Conservation (phyloP, 2,797 vertebrate genomes). For the Gallinago nigripennis region DNA sequence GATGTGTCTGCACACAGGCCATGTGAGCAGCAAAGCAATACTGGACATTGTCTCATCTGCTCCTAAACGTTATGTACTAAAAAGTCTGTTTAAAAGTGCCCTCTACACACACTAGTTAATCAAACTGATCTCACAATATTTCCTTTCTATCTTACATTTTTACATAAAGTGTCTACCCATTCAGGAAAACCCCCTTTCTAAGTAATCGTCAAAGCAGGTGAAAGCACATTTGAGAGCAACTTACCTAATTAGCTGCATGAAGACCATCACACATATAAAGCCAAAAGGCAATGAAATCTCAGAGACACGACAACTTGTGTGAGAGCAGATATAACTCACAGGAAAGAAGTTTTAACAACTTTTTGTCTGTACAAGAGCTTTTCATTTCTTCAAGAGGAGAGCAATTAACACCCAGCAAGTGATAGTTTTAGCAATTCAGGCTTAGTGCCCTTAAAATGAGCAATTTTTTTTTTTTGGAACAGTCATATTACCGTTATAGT, state of each 20-base stretch:
- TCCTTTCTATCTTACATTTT: background rate
- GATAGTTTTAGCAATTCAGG: slow-evolving; percentile 31
- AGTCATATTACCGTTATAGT: background rate
- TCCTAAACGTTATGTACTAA: background rate
- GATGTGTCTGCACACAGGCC: background rate
- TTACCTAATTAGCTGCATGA: background rate
- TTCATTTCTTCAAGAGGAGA: background rate
- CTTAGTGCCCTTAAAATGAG: slow-evolving; percentile 3
- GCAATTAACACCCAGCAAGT: background rate
- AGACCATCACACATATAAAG: background rate
- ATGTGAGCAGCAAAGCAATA: background rate
- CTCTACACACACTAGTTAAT: background rate
- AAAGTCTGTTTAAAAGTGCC: background rate
- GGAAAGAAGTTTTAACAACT: background rate
- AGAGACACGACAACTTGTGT: background rate
- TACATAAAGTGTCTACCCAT: background rate
- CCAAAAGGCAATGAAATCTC: background rate
- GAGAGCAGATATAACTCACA: background rate
- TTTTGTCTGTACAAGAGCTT: background rate
- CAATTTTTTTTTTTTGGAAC: background rate
- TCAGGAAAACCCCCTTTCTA: background rate
- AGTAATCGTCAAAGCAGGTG: background rate
- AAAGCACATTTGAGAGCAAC: background rate
- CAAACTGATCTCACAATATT: background rate
- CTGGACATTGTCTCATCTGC: background rate